Evolutionary conservation across 92 coral and sea anemone genomes (phyloP).

Genomic region (Bergia sp.): DNA sequence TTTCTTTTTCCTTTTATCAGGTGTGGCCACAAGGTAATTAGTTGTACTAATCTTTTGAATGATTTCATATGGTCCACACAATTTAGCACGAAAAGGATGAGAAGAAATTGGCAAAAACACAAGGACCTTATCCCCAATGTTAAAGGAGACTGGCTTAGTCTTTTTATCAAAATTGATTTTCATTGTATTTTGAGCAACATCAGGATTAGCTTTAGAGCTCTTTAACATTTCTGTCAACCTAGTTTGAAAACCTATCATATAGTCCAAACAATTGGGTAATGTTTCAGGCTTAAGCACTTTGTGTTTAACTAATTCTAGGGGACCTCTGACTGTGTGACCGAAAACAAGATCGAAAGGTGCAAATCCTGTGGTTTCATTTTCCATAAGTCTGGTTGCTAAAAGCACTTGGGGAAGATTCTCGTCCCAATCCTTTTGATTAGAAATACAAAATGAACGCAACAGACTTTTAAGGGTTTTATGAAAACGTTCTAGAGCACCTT

Average conservation of each 20-base stretch:
- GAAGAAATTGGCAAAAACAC: no score
- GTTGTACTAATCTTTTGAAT: no score
- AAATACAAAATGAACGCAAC: background rate
- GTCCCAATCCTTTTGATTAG: background rate
- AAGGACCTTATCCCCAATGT: no score
- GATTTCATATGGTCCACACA: no score
- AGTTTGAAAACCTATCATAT: background rate
- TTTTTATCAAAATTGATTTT: no score
- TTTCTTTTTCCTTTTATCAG: no score
- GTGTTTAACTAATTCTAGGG: slow-evolving; percentile 3
- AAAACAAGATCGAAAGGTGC: slow-evolving; percentile 4
- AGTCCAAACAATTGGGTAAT: background rate
- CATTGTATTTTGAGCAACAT: no score
- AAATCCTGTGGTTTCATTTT: background rate
- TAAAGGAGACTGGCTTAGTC: no score
- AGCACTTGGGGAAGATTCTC: background rate
- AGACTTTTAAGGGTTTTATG: background rate
- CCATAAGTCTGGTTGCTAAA: background rate
- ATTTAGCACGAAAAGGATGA: no score
- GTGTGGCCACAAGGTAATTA: no score
- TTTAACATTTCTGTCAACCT: background rate
- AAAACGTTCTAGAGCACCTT: background rate
- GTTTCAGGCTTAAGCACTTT: background rate
- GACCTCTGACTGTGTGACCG: background rate
- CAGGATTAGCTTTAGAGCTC: no score